Base-by-base conservation (phyloP, 2,113 vertebrate species). In the Fulica atra region DNA sequence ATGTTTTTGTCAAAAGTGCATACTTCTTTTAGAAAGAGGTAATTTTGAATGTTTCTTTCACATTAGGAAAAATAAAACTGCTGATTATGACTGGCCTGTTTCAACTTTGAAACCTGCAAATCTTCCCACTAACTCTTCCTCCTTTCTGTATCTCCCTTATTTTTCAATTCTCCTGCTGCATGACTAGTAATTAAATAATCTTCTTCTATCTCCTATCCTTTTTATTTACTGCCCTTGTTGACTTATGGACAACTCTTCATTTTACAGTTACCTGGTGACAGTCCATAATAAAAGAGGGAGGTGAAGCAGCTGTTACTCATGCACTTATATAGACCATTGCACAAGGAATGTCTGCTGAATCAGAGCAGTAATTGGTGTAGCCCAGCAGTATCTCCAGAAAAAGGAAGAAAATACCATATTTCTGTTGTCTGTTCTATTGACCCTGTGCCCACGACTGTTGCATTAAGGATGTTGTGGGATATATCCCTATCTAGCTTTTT, bases 201-300 rank as follows among this genome's bases (percentile, higher is more conserved):
- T 10, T 76, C 13, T 68, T 59, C 26, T 42, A 6, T 64, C 6
- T 54, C 8, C 8, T 38, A 16, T 3, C 0, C 15, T 7, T 42
- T 36, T 36, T 19, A 36, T 29, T 3, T 1, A 4, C 16, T 53
- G 6, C 2, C 12, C 2, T 5, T 57, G 4, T 48, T 64, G 54
- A 26, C 6, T 65, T 70, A 35, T 1, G 10, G 33, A 23, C n/a
- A 70, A 6, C 6, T 57, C 16, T 61, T 48, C 6, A 56, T 63
- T 83, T 80, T 53, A 35, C 46, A 53, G 2, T 73, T 83, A 23
- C 61, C 13, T 72, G 24, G 16, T 50, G 46, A 25, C 11, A 71
- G 11, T 15, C 85, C 8, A 31, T 31, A 51, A 12, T 36, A 31
- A 53, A 84, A 56, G 20, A 74, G 18, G 56, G 21, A 68, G 9